Conservation (phyloP, 2,113 vertebrate species). For the Pao palembangensis region DNA sequence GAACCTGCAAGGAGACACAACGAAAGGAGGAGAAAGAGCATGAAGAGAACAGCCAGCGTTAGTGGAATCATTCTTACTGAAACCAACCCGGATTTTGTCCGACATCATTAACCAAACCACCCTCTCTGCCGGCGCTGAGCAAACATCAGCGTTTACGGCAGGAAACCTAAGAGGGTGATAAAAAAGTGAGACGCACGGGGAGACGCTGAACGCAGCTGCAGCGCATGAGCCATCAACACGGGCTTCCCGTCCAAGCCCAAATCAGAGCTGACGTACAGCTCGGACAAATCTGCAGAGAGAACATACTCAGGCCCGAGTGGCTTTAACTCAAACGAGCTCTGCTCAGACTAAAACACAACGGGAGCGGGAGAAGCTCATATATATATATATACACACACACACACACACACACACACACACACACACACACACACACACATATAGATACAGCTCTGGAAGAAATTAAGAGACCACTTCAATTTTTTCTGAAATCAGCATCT, state of each 20-base stretch:
- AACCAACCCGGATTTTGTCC: neutral
- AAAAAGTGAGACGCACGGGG: slow-evolving; percentile 6
- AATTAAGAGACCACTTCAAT: too few relatives aligned
- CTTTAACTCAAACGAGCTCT: slow-evolving; percentile 18
- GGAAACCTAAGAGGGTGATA: slow-evolving; percentile 15
- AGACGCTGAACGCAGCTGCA: slow-evolving; percentile 12
- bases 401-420: too few relatives aligned
- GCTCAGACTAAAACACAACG: too few relatives aligned
- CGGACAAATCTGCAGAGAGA: slow-evolving; percentile 23
- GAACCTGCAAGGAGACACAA: slow-evolving; percentile 61
- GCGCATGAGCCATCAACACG: slow-evolving; percentile 24
- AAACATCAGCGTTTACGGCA: slow-evolving; percentile 5
- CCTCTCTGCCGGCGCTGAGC: neutral
- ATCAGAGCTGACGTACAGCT: slow-evolving; percentile 31
- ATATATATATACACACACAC: too few relatives aligned
- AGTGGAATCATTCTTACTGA: neutral
- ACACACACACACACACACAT: too few relatives aligned
- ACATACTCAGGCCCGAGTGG: slow-evolving; percentile 15
- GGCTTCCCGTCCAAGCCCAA: slow-evolving; percentile 23
- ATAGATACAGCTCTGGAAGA: too few relatives aligned
- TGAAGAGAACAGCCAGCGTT: neutral
- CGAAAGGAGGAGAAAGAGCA: neutral
- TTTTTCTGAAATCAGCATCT: too few relatives aligned
- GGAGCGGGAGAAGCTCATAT: too few relatives aligned
- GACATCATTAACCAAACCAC: slow-evolving; percentile 25